Evolutionary conservation across 2,888 invertebrate species (phyloP), one percentile per base, ranked within the genome.

Genomic region (Eupithecia tripunctaria): DNA sequence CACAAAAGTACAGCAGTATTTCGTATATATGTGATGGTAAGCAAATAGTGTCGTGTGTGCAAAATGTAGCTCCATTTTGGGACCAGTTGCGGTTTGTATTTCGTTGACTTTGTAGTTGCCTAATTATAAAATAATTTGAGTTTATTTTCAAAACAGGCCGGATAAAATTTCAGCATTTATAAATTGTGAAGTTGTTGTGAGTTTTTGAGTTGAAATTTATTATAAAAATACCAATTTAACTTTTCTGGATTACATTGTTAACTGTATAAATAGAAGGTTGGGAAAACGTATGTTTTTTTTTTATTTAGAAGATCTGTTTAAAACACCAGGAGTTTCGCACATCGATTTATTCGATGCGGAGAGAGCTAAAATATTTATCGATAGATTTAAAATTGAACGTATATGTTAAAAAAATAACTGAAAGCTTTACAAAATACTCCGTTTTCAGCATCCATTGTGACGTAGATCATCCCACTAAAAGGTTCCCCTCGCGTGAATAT

Each of bases 401-500:
- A 21, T 21, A 21, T 51, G 4, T 25, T 21, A 10, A 21, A 51
- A n/a, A 51, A 51, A 25, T 51, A 51, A 51, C 25, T 38, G 21
- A 38, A 56, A 14, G 1, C 12, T 25, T 15, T 38, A 38, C 38
- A 21, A 38, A 64, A 36, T 21, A 64, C 41, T 25, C 36, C 38
- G 36, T 41, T 36, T 64, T 38, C 38, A 36, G 64, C 36, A 38
- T 36, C 38, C 64, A 38, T 38, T 64, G 21, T 64, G 64, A 64
- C 63, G 64, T 64, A 64, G 69, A 69, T 68, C 62, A 71, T 74
- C 68, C 63, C 56, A 59, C 71, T 71, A 70, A 74, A 72, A 74
- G 75, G 70, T 70, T 67, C 29, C 47, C 59, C 25, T 21, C 70
- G 62, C 66, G 73, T 71, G 74, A 68, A 70, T 72, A 67, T 75